Conservation (phyloP, 2,888 invertebrate species). For the Leptodirus hochenwartii region DNA sequence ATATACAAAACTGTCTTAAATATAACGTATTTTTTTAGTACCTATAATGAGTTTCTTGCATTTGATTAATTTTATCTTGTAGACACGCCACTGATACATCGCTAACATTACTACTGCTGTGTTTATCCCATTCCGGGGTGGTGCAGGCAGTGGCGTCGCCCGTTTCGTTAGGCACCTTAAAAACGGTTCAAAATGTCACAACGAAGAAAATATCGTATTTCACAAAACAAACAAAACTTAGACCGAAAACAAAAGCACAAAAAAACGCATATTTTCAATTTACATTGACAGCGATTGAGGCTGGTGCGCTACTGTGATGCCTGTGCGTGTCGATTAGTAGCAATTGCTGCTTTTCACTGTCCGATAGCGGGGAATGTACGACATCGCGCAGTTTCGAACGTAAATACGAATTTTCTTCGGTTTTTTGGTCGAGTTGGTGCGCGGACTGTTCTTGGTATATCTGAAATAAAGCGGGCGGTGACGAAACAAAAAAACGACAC, state of each 20-base stretch:
- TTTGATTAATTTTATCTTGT: conserved; percentile 83
- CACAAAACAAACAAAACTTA: too few species aligned
- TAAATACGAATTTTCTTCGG: conserved; percentile 59
- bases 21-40: conserved; percentile 16
- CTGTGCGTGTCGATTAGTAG: conserved; percentile 50
- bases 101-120: conserved; percentile 70
- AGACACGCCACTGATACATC: conserved; percentile 84
- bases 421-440: conserved; percentile 43
- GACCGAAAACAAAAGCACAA: background rate
- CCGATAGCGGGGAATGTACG: conserved; percentile 63
- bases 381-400: conserved; percentile 60
- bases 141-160: conserved; percentile 44
- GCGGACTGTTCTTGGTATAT: conserved; percentile 39
- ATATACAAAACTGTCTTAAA: too few species aligned
- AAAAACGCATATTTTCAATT: conserved; percentile 13
- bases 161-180: conserved; percentile 20
- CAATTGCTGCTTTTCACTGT: conserved; percentile 67
- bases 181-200: conserved; percentile 5
- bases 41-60: conserved; percentile 80
- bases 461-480: conserved; percentile 19
- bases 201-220: background rate
- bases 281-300: conserved; percentile 44
- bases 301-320: conserved; percentile 58
- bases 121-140: conserved; percentile 82
- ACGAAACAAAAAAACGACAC: conserved; percentile 1